Evolutionary conservation across 2,888 invertebrate species (phyloP).

Genomic region (Apotomis capreana): DNA sequence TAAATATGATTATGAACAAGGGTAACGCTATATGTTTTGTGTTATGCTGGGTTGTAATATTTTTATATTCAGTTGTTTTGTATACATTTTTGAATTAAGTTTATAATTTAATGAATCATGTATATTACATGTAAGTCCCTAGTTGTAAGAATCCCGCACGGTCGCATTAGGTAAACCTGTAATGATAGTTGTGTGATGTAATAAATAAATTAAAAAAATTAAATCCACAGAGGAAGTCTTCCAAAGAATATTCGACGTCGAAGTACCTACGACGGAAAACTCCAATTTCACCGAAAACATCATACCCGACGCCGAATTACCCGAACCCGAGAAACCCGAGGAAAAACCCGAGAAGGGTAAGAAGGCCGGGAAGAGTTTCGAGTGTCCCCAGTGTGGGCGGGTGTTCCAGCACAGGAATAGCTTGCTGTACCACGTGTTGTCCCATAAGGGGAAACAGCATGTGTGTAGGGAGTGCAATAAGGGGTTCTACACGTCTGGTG

Average conservation of each 20-base stretch:
- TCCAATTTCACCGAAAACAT: conserved; percentile 55
- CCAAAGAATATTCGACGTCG: conserved; percentile 70
- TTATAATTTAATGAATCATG: too few relatives aligned
- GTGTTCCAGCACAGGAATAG: conserved; percentile 93
- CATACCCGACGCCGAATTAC: conserved; percentile 48
- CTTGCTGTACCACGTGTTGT: conserved; percentile 91
- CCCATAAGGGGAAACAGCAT: conserved; percentile 90
- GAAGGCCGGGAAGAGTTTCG: conserved; percentile 65
- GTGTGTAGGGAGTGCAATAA: conserved; percentile 92
- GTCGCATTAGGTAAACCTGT: too few relatives aligned
- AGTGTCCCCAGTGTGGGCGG: conserved; percentile 88
- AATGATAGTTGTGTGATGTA: too few relatives aligned
- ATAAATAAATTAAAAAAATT: too few relatives aligned
- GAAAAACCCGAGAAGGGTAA: conserved; percentile 51
- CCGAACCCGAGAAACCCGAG: conserved; percentile 33
- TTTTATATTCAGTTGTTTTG: too few relatives aligned
- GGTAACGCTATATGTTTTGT: too few relatives aligned
- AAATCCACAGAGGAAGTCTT: conserved; percentile 71
- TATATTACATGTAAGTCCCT: too few relatives aligned
- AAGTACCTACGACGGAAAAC: conserved; percentile 52
- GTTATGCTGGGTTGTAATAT: too few relatives aligned
- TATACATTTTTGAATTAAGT: too few relatives aligned
- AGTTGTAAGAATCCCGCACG: too few relatives aligned
- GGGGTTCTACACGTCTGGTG: conserved; percentile 91
- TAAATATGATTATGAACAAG: background rate